Evolutionary conservation across 1,140 invertebrate species (phyloP).

Genomic region (Meteorus sp.): DNA sequence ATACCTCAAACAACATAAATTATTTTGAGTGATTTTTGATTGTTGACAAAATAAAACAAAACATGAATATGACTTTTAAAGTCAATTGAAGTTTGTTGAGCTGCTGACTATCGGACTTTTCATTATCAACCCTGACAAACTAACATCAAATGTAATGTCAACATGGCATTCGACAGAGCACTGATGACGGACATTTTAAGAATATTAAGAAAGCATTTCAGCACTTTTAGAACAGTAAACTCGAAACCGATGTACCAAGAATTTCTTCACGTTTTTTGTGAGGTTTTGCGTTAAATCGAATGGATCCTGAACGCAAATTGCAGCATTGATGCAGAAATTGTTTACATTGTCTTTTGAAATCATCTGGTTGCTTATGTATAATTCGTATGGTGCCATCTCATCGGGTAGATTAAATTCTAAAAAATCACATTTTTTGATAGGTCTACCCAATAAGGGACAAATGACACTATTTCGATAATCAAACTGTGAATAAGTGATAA

Average conservation of each 20-base stretch:
- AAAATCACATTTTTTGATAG: constrained; percentile 38
- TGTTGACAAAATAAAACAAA: no score
- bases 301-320: constrained; percentile 60
- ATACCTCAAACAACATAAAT: no score
- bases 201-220: no score
- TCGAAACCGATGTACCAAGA: constrained; percentile 9
- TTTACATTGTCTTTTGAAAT: constrained; percentile 27
- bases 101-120: no score
- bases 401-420: constrained; percentile 34
- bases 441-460: constrained; percentile 56
- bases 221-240: constrained; percentile 13
- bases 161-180: no score
- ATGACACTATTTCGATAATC: constrained; percentile 53
- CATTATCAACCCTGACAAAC: no score
- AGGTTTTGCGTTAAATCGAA: constrained; percentile 59
- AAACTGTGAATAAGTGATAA: constrained; percentile 56
- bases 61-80: no score
- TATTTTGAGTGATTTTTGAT: no score
- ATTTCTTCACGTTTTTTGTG: constrained; percentile 40
- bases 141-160: no score
- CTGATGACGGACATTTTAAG: no score
- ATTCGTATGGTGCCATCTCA: constrained; percentile 36
- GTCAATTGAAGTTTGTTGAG: no score
- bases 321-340: constrained; percentile 42
- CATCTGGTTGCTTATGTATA: constrained; percentile 40